Evolutionary conservation across 2,888 invertebrate genomes (phyloP).

Genomic region (Hartigia nigra): DNA sequence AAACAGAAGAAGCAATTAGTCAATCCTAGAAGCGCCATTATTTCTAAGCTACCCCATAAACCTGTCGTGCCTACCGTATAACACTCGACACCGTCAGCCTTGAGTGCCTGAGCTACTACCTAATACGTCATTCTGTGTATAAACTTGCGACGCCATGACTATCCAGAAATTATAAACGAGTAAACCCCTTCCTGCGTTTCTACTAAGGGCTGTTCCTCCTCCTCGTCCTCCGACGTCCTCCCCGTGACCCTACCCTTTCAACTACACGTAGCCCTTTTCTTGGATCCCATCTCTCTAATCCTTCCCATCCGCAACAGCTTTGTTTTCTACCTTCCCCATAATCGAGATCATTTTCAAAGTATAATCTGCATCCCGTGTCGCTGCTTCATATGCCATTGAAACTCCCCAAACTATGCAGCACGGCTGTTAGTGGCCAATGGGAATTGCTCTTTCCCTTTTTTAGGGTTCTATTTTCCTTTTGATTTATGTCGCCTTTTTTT

Average conservation of each 20-base stretch:
- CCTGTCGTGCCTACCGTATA: conserved; percentile 37
- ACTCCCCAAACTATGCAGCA: neutral
- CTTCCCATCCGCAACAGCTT: neutral
- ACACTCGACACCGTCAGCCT: conserved; percentile 31
- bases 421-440: neutral
- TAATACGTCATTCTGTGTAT: conserved; percentile 28
- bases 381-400: neutral
- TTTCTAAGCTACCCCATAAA: conserved; percentile 38
- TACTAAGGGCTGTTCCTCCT: neutral
- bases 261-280: conserved; percentile 32
- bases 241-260: neutral
- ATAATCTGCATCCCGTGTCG: neutral
- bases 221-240: no score
- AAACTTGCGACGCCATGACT: neutral
- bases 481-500: conserved; percentile 13
- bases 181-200: neutral
- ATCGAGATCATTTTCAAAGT: neutral
- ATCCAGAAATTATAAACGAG: conserved; percentile 1
- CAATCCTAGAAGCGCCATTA: conserved; percentile 35
- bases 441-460: conserved; percentile 25
- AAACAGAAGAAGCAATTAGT: conserved; percentile 27
- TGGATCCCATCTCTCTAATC: conserved; percentile 23
- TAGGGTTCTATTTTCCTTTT: neutral
- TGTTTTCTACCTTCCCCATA: conserved; percentile 4
- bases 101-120: conserved; percentile 23